Evolutionary conservation across 1,140 invertebrate genomes (phyloP).

Genomic region (Cryptotermes secundus): DNA sequence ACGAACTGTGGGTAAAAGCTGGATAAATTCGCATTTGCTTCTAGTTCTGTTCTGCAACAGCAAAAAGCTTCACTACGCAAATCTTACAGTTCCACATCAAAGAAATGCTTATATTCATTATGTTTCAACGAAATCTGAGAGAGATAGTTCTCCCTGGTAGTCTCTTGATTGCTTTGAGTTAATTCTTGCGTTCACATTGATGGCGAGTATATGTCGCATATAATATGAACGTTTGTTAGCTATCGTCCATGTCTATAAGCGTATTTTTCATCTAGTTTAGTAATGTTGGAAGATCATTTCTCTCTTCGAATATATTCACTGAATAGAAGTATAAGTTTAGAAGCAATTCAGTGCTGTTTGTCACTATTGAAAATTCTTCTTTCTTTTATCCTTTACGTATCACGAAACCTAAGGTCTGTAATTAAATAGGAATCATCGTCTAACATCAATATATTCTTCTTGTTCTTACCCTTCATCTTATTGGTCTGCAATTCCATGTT

Average conservation of each 20-base stretch:
- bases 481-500: too few relatives aligned
- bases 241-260: background rate
- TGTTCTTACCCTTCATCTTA: too few relatives aligned
- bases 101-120: slow-evolving; percentile 17
- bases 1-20: background rate
- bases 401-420: too few relatives aligned
- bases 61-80: background rate
- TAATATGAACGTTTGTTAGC: background rate
- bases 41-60: background rate
- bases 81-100: slow-evolving; percentile 11
- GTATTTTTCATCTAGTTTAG: too few relatives aligned
- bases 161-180: background rate
- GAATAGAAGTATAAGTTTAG: too few relatives aligned
- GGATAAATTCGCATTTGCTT: background rate
- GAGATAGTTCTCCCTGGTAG: background rate
- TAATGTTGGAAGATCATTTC: too few relatives aligned
- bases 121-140: background rate
- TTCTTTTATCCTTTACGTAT: too few relatives aligned
- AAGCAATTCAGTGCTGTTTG: too few relatives aligned
- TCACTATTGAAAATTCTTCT: too few relatives aligned
- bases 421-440: too few relatives aligned
- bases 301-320: too few relatives aligned
- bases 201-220: background rate
- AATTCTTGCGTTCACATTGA: background rate
- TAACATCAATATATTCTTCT: too few relatives aligned